Evolutionary conservation across 2,888 invertebrate species (phyloP), one percentile per base, ranked within the genome.

Genomic region (Protodeltote pygarga): DNA sequence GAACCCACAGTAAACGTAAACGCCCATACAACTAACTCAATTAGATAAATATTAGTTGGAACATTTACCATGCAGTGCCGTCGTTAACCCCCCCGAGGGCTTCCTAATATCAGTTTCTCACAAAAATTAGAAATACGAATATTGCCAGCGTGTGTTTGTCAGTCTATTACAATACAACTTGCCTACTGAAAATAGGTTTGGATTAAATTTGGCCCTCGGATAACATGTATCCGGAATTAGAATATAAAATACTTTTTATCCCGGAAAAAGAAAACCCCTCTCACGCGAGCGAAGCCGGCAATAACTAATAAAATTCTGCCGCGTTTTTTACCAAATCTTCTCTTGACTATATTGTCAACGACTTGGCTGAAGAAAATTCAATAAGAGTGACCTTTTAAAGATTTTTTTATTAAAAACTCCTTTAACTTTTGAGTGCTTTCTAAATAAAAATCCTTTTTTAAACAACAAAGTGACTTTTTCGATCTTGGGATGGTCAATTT

Each of bases 1-100:
- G 15, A 15, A 11, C 27, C 38, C 31, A 42, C 32, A 10, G 27
- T 17, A 32, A 19, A 16, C 13, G 33, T 40, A 31, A 31, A 21
- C 20, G 29, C 46, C 40, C 20, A 40, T 42, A 42, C 16, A 34
- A 50, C 35, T 46, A 35, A 60, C 39, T 37, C 17, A 44, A 25
- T 42, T 13, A 25, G 25, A 50, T 62, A 62, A 48, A 65, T 47
- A 47, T 44, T 51, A 38, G 40, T 54, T 55, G 41, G 27, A 27
- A 54, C 20, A 47, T 65, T 65, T 51, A 42, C 50, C 27, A 39
- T 32, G 29, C 39, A 20, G 14, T 32, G 29, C 39, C 20, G 14
- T 38, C 33, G 17, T 19, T 25, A 48, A 37, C 27, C 27, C 27
- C 37, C 28, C 28, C 15, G 6, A 3, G 20, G 48, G 24, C 8